These are phyloP conservation scores for Lasaia peninsularis DNA, from an alignment of 1,140 invertebrate species.

Conservation along the genomic window DNA sequence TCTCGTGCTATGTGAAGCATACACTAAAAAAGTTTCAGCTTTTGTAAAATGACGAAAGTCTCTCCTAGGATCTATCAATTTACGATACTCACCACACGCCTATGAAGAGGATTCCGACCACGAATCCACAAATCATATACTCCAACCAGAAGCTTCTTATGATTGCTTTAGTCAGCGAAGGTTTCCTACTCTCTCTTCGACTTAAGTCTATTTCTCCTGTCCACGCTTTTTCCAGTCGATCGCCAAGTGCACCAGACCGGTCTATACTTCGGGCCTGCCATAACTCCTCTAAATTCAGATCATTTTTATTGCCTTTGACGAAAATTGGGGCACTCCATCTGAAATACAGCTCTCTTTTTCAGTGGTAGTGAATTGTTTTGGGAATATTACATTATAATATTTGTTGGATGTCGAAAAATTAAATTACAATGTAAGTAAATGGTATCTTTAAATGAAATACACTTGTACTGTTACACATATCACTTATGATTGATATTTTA, in stretches of 20 bases:
- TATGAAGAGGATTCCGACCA: conserved; percentile 54
- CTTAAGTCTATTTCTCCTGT: conserved; percentile 58
- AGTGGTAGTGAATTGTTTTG: too few species aligned
- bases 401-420: too few species aligned
- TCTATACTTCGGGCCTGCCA: conserved; percentile 78
- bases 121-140: conserved; percentile 57
- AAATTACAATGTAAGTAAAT: too few species aligned
- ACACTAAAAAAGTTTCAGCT: too few species aligned
- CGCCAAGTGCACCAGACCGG: conserved; percentile 76
- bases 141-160: conserved; percentile 69
- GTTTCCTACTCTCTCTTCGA: conserved; percentile 37
- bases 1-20: too few species aligned
- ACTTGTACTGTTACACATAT: too few species aligned
- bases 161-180: conserved; percentile 69
- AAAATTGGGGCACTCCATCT: conserved; percentile 55
- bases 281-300: conserved; percentile 78
- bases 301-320: conserved; percentile 65
- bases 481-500: too few species aligned
- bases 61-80: too few species aligned
- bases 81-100: conserved; percentile 53
- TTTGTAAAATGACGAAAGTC: too few species aligned
- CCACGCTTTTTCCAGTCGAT: conserved; percentile 77
- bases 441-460: too few species aligned
- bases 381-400: too few species aligned
- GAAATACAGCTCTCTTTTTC: too few species aligned